phyloP scores from a whole-genome alignment of 1,140 invertebrate genomes.

The Papilio machaon region DNA sequence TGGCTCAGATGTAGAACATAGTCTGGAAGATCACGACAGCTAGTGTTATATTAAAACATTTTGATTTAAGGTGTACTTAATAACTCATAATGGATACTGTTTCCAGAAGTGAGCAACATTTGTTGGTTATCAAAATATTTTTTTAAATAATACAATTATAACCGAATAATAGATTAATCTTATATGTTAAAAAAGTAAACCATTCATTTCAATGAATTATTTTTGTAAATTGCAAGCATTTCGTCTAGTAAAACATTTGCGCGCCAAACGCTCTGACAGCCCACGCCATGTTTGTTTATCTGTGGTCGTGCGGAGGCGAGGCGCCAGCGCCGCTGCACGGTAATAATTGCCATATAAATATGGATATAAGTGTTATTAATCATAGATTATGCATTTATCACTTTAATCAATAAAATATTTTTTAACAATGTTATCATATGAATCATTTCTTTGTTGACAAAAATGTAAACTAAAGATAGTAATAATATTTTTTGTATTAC shows the following conservation, averaged over 20 bases:
- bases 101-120: too few relatives aligned
- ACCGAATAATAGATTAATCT: too few relatives aligned
- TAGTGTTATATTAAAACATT: too few relatives aligned
- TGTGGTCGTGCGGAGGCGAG: conserved; percentile 20
- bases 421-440: not conserved
- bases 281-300: conserved; percentile 33
- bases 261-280: conserved; percentile 23
- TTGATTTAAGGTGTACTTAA: too few relatives aligned
- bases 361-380: not conserved
- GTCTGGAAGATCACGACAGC: too few relatives aligned
- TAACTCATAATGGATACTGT: too few relatives aligned
- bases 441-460: not conserved
- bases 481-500: too few relatives aligned
- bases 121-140: too few relatives aligned
- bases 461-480: not conserved
- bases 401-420: not conserved
- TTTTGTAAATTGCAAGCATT: not conserved
- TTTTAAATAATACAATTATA: not conserved
- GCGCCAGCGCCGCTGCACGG: conserved; percentile 34
- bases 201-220: not conserved
- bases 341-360: conserved; percentile 21
- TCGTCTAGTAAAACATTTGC: conserved; percentile 24
- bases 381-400: not conserved
- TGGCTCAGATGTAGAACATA: too few relatives aligned
- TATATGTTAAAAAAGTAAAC: not conserved